phyloP scores from a whole-genome alignment of 1,140 invertebrate genomes.

The Diuraphis noxia region DNA sequence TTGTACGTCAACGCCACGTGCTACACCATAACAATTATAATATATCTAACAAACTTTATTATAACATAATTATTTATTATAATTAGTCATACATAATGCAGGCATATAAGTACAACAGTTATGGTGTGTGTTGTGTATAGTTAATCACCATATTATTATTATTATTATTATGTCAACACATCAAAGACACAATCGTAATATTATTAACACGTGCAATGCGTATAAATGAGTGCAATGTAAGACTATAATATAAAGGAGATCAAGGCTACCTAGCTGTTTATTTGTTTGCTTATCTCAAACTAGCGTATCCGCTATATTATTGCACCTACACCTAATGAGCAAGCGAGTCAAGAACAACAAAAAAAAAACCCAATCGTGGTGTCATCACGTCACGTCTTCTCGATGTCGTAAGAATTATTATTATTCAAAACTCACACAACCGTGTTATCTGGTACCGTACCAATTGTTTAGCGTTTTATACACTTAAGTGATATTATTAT shows the following conservation, averaged over 20 bases:
- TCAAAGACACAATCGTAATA: neutral
- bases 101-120: too few relatives aligned
- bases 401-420: neutral
- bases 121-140: neutral
- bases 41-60: too few relatives aligned
- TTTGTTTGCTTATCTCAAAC: neutral
- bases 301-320: neutral
- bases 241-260: neutral
- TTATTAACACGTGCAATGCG: neutral
- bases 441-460: neutral
- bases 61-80: too few relatives aligned
- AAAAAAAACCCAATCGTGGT: neutral
- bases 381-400: neutral
- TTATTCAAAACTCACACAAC: neutral
- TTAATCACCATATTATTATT: neutral
- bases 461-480: neutral
- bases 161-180: neutral
- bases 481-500: neutral
- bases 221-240: neutral
- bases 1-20: too few relatives aligned
- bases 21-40: too few relatives aligned
- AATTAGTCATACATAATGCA: too few relatives aligned
- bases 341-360: neutral
- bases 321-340: neutral
- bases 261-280: neutral